Evolutionary conservation across 2,797 vertebrate genomes (phyloP).

Genomic region (Pteropus rufus): DNA sequence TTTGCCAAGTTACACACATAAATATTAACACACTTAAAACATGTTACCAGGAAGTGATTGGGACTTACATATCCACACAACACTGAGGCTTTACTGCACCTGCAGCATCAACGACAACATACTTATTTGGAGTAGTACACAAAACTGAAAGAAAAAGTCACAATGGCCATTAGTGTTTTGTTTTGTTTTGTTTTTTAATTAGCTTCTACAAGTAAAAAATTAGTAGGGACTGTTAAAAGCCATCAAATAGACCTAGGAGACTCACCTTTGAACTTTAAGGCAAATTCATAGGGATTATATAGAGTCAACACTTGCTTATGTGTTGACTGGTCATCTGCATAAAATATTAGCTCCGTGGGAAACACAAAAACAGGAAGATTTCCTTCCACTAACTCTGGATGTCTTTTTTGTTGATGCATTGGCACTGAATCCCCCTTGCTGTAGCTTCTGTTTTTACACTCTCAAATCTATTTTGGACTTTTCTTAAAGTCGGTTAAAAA

Average conservation of each 20-base stretch:
- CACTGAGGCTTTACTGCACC: constrained; percentile 98
- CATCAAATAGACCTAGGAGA: constrained; percentile 76
- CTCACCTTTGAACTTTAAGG: constrained; percentile 99
- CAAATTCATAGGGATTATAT: constrained; percentile 99
- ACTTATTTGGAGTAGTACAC: constrained; percentile 98
- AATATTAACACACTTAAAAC: constrained; percentile 48
- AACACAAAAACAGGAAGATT: constrained; percentile 99
- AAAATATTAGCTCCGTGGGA: constrained; percentile 98
- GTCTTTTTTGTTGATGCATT: constrained; percentile 99
- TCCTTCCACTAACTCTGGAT: constrained; percentile 99
- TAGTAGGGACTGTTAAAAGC: constrained; percentile 55
- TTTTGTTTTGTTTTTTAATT: background rate
- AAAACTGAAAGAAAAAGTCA: constrained; percentile 89
- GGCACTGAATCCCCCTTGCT: constrained; percentile 88
- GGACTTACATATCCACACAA: constrained; percentile 98
- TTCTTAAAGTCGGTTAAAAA: constrained; percentile 83
- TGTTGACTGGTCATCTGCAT: constrained; percentile 97
- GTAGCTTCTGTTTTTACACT: constrained; percentile 83
- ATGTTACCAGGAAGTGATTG: constrained; percentile 44
- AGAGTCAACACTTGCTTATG: constrained; percentile 99
- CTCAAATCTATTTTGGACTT: constrained; percentile 84
- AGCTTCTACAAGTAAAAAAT: constrained; percentile 59
- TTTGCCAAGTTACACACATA: constrained; percentile 46
- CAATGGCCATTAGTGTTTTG: constrained; percentile 61
- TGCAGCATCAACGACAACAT: constrained; percentile 95